These are phyloP conservation scores for Brachionus koreanus DNA, from an alignment of 1,140 invertebrate genomes.

Conservation along the genomic window DNA sequence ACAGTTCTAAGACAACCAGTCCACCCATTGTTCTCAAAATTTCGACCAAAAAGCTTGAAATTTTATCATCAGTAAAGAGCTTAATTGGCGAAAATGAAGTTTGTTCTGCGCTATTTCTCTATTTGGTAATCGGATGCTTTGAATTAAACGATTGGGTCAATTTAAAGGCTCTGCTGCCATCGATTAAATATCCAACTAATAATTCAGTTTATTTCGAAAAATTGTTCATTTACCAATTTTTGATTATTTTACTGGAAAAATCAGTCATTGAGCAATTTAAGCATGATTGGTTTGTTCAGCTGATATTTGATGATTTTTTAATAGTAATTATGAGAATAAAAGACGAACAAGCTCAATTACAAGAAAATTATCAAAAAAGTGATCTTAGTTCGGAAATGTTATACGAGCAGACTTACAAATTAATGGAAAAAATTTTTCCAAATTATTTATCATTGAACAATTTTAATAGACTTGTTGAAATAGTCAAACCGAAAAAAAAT, in stretches of 20 bases:
- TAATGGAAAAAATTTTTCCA: conserved; percentile 24
- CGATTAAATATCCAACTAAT: conserved; percentile 24
- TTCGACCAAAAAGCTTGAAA: conserved; percentile 28
- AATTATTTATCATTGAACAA: neutral
- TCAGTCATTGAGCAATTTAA: conserved; percentile 34
- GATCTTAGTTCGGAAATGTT: neutral
- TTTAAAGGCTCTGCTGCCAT: conserved; percentile 9
- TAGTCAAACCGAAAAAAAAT: conserved; percentile 27
- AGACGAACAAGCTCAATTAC: neutral
- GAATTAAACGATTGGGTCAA: conserved; percentile 43
- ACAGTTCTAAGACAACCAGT: neutral
- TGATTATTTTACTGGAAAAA: conserved; percentile 10
- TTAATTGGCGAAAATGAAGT: conserved; percentile 32
- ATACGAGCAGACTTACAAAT: conserved; percentile 23
- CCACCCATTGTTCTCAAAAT: conserved; percentile 41
- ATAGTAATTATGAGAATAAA: neutral
- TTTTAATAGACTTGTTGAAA: conserved; percentile 28
- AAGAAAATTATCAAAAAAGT: neutral
- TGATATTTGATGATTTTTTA: conserved; percentile 43
- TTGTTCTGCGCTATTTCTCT: neutral
- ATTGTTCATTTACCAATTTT: conserved; percentile 34
- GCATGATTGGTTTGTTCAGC: conserved; percentile 38
- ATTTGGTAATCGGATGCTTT: conserved; percentile 27
- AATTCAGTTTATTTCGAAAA: conserved; percentile 18
- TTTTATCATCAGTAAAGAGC: conserved; percentile 7